phyloP scores from a whole-genome alignment of 2,113 vertebrate genomes.

The Amblyopsis rosae region DNA sequence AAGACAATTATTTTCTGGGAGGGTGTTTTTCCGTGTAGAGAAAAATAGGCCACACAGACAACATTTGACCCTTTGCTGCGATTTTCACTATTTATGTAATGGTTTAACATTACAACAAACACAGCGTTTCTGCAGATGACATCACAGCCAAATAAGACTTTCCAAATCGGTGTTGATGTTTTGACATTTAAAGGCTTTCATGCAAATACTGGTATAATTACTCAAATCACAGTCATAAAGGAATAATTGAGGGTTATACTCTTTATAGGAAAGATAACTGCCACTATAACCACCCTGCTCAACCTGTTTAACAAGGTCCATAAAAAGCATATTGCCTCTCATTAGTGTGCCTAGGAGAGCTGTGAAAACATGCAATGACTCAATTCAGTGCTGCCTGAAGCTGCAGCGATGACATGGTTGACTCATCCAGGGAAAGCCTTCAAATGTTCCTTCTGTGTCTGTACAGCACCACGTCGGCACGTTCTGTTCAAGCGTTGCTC shows the following conservation, averaged over 20 bases:
- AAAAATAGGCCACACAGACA: neutral
- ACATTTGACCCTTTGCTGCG: neutral
- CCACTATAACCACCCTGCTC: neutral
- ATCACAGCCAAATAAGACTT: neutral
- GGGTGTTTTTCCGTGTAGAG: neutral
- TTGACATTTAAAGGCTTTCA: constrained; percentile 2
- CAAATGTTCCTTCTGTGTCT: constrained; percentile 19
- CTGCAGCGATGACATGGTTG: constrained; percentile 20
- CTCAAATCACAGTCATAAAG: constrained; percentile 11
- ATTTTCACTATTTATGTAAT: constrained; percentile 32
- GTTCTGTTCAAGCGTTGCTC: constrained; percentile 18
- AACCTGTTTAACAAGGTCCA: constrained; percentile 4
- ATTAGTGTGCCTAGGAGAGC: constrained; percentile 22
- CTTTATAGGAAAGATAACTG: neutral
- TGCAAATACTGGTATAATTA: constrained; percentile 31
- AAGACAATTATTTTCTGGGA: neutral
- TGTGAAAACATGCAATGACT: constrained; percentile 43
- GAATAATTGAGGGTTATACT: constrained; percentile 10
- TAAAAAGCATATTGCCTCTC: constrained; percentile 15
- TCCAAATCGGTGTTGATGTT: too few relatives aligned
- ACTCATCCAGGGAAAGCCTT: constrained; percentile 5
- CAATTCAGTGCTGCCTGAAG: constrained; percentile 33
- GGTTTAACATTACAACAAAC: constrained; percentile 13
- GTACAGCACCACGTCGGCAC: constrained; percentile 6
- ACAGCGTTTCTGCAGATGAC: constrained; percentile 14